Evolutionary conservation across 2,797 vertebrate species (phyloP), one percentile per base, ranked within the genome.

Genomic region (Adrianichthys oophorus): DNA sequence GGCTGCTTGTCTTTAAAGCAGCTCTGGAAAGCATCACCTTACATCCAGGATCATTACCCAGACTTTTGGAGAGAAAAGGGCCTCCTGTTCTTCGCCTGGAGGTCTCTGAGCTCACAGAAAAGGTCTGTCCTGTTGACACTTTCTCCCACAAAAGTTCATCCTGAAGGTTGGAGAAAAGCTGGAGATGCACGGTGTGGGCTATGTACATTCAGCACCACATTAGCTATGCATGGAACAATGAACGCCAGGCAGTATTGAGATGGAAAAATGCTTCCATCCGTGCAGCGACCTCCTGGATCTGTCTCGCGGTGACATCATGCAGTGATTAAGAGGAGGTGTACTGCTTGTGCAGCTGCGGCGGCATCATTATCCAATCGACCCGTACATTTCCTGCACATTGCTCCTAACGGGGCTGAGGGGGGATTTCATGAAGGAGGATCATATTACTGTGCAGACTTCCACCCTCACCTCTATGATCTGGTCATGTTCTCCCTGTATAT

Each of bases 221-320:
- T 67, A 77, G 85, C 79, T 80, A 86, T 84, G 71, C 63, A 87
- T 74, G 68, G 72, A 75, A 79, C 76, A 62, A 82, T 80, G 72
- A 74, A 79, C 55, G 56, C 23, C 41, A 58, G 3, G 37, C 50
- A 5, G 41, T 44, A 60, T 44, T 17, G 29, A 78, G 71, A 45
- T 43, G 68, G 46, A 14, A 18, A 49, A 5, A 48, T 32, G 14
- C 59, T 61, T 65, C 59, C 65, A 53, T 52, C 56, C 26, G 51
- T 70, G 56, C 61, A 63, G 51, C 41, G 5, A 62, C 62, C 32
- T n/a, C 55, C 73, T 64, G 67, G 65, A 23, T 74, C 46, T 1
- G 53, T 66, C 69, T 62, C 2, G 1, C 59, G 41, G 57, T 70
- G 68, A 77, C 65, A 70, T 74, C 65, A 83, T 52, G 58, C 56